Evolutionary conservation across 35 echinoderm and acorn worm genomes (phyloP).

Genomic region (Hemicentrotus pulcherrimus): DNA sequence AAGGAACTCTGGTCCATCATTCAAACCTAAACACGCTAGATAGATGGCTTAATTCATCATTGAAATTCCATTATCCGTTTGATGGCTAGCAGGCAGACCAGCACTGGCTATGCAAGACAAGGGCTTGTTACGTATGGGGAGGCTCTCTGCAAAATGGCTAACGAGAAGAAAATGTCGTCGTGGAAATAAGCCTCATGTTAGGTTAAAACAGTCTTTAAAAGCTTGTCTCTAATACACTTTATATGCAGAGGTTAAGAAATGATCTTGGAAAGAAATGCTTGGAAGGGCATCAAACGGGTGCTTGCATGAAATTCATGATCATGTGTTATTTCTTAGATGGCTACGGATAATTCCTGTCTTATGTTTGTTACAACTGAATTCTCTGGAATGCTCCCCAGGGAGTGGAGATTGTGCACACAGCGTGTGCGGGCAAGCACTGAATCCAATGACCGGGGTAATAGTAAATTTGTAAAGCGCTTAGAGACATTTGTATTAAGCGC

Average conservation of each 20-base stretch:
- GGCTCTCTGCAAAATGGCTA: neutral
- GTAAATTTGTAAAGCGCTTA: no score
- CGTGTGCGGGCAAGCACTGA: no score
- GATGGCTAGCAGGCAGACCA: neutral
- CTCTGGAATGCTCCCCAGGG: no score
- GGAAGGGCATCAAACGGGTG: no score
- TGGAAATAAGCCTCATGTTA: neutral
- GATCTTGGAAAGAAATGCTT: neutral
- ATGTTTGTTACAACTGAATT: no score
- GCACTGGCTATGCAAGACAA: neutral
- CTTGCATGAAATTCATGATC: no score
- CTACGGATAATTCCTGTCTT: no score
- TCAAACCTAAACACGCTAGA: neutral
- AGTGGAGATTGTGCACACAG: no score
- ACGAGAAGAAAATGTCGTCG: neutral
- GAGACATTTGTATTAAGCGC: no score
- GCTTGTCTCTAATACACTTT: neutral
- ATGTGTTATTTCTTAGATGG: no score
- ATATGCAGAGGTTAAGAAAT: neutral
- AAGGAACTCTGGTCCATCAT: neutral
- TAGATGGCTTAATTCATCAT: slow-evolving; percentile 18
- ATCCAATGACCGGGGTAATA: no score
- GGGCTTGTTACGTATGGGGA: neutral
- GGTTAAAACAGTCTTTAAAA: neutral
- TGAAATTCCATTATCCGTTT: slow-evolving; percentile 13